Percentiles rank a stretch among this genome's conserved stretches.
phyloP scores from a whole-genome alignment of 2,797 vertebrate species.

The Hirundo rustica region DNA sequence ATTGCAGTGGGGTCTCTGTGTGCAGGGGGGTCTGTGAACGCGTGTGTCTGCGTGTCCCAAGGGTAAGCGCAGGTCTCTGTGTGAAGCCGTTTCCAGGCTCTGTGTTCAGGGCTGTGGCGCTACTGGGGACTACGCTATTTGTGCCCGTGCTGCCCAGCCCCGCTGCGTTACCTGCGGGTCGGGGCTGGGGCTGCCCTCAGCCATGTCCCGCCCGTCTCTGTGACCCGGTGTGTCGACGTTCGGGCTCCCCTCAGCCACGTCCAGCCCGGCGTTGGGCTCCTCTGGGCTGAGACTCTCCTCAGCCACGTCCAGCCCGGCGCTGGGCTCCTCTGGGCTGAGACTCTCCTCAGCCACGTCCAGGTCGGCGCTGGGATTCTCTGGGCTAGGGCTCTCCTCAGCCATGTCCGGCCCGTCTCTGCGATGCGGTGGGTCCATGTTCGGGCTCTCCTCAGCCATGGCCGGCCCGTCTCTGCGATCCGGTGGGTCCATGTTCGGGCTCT shows the following conservation, averaged over 20 bases:
- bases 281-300: not conserved
- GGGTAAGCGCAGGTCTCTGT: not conserved
- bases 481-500: no score
- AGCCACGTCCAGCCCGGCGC: not conserved
- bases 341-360: no score
- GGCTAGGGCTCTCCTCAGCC: no score
- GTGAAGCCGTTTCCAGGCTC: no score
- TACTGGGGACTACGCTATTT: rapidly evolving
- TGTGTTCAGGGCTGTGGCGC: not conserved
- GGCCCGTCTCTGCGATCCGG: no score
- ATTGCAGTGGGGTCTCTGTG: no score
- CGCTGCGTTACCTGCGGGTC: not conserved
- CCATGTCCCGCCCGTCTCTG: not conserved
- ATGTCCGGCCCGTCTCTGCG: not conserved
- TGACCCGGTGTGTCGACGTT: no score
- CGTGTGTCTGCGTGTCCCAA: not conserved
- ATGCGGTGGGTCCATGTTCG: no score
- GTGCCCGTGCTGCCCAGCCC: not conserved
- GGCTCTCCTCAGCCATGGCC: not conserved
- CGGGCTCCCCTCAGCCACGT: not conserved
- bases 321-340: not conserved
- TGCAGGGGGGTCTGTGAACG: not conserved
- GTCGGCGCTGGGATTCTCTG: no score
- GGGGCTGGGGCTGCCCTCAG: not conserved
- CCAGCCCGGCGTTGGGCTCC: not conserved